Evolutionary conservation across 2,888 invertebrate species (phyloP).

Genomic region (Stenodema calcarata): DNA sequence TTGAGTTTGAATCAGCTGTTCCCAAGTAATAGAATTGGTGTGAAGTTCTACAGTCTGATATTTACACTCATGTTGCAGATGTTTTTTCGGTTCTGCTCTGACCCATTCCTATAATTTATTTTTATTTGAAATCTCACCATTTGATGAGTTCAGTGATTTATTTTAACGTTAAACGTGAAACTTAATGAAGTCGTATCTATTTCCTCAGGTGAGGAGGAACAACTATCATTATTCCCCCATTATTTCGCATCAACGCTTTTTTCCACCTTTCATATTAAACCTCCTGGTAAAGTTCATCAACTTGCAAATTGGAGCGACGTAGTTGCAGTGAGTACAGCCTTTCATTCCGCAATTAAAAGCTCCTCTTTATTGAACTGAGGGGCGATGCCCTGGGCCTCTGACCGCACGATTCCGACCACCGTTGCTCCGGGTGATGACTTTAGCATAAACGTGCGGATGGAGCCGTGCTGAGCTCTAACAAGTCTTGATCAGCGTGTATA

Average conservation of each 20-base stretch:
- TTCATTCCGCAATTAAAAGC: conserved; percentile 26
- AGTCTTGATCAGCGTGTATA: conserved; percentile 26
- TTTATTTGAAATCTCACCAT: no score
- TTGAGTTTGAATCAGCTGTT: no score
- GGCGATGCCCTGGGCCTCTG: neutral
- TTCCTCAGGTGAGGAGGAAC: neutral
- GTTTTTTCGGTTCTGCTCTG: no score
- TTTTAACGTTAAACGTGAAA: neutral
- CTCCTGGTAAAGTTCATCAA: neutral
- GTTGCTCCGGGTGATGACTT: conserved; percentile 4
- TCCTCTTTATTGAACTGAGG: neutral
- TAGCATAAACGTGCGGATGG: neutral
- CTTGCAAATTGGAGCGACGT: conserved; percentile 7
- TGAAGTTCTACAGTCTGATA: no score
- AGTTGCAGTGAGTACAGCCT: conserved; percentile 1
- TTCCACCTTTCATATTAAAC: neutral
- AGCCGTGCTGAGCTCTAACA: neutral
- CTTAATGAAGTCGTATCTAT: neutral
- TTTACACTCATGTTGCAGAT: no score
- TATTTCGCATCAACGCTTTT: neutral
- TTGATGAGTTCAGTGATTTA: neutral
- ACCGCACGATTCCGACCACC: neutral
- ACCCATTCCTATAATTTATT: no score
- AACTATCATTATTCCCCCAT: neutral
- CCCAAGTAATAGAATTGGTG: no score